Evolutionary conservation across 2,113 vertebrate genomes (phyloP), one percentile per base, ranked within the genome.

Genomic region (Pantherophis guttatus): DNA sequence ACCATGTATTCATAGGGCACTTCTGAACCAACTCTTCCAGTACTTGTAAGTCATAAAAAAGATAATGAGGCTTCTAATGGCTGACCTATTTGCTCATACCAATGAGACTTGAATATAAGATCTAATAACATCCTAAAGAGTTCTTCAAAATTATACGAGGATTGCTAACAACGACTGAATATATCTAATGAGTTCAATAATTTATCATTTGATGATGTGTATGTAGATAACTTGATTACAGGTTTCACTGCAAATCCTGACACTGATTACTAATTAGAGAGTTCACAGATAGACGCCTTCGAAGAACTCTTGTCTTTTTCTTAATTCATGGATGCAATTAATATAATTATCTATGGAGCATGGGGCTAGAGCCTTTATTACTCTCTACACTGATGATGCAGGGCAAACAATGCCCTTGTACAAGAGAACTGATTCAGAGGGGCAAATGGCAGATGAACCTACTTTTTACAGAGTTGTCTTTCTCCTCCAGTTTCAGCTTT

Each of bases 151-250:
- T 62, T 93, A 86, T 39, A 81, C 17, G 7, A 93, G 55, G 29
- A 90, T 90, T 29, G 10, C 48, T 54, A 86, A 62, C 48, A 39
- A 65, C 48, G 17, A 62, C 88, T 33, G 89, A 90, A 86, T 62
- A 86, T 62, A 81, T 93, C 88, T 86, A 52, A 86, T 86, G 88
- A 93, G 88, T 93, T 90, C 88, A 90, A 62, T 93, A 86, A 86
- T 93, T 86, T 90, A 59, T 90, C 85, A 90, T 93, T 90, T 65
- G 92, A 89, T 86, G 88, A 90, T 33, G 48, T 90, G 92, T 58
- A 86, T 58, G 90, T 86, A 48, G 92, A 93, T 93, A 86, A 86
- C 75, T 90, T 93, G 88, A 93, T 93, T 93, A 90, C 21, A 90
- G 88, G 92, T 93, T 93, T 90, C 44, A 39, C 48, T 93, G 88